A percentile compares a stretch with the other conserved stretches of the same genome.
Evolutionary conservation across 2,888 invertebrate species (phyloP).

Genomic region (Nowickia ferox): DNA sequence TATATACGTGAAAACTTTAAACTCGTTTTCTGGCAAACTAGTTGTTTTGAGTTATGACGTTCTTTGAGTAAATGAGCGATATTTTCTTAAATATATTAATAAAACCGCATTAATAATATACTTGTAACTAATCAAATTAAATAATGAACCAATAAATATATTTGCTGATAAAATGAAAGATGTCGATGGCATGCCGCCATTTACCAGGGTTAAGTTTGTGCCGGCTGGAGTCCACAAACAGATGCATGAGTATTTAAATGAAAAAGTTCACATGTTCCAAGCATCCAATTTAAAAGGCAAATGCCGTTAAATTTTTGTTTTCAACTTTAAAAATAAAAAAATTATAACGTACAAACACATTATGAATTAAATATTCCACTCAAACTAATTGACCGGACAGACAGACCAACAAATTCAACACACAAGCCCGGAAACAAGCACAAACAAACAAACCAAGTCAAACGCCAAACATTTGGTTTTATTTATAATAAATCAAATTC

Average conservation of each 20-base stretch:
- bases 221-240: neutral
- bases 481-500: conserved; percentile 65
- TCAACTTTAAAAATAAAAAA: neutral
- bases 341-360: conserved; percentile 1
- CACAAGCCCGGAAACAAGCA: neutral
- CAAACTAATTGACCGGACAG: conserved; percentile 25
- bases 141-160: conserved; percentile 9
- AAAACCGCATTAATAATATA: no score
- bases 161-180: neutral
- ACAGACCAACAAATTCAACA: conserved; percentile 35
- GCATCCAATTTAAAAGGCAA: conserved; percentile 9
- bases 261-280: conserved; percentile 3
- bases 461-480: conserved; percentile 34
- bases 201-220: conserved; percentile 53
- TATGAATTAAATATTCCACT: conserved; percentile 17
- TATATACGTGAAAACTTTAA: no score
- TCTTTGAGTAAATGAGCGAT: no score
- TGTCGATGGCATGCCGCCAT: conserved; percentile 21
- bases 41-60: no score
- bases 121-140: neutral
- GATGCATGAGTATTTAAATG: conserved; percentile 5
- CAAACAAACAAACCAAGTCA: conserved; percentile 23
- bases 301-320: conserved; percentile 15
- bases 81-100: no score
- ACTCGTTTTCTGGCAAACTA: no score